A percentile compares a stretch with the other conserved stretches of the same genome.
phyloP scores from a whole-genome alignment of 92 coral and sea anemone genomes.

The Epizoanthus scotinus region DNA sequence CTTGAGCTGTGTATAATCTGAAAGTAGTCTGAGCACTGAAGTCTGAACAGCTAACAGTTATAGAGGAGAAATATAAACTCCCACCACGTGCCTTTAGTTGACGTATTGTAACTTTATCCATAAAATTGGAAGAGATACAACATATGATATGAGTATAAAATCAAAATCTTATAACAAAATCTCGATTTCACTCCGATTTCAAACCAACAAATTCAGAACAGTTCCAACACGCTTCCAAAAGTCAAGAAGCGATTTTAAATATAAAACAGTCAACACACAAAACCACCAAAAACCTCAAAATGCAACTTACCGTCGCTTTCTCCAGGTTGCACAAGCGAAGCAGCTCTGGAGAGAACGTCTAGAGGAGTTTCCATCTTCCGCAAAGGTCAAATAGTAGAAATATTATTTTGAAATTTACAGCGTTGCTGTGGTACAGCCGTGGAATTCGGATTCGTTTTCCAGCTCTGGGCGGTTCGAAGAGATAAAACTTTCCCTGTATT shows the following conservation, averaged over 20 bases:
- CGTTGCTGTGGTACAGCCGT: neutral
- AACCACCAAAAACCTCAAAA: neutral
- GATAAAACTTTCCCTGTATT: neutral
- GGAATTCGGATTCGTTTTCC: constrained; percentile 2
- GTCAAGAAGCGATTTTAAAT: neutral
- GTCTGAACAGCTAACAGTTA: constrained; percentile 11
- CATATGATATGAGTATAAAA: constrained; percentile 18
- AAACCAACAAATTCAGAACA: neutral
- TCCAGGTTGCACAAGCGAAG: constrained; percentile 90
- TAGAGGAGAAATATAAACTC: constrained; percentile 25
- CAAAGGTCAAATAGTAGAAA: constrained; percentile 10
- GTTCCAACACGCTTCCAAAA: constrained; percentile 30
- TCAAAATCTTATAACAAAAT: constrained; percentile 26
- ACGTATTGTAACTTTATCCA: constrained; percentile 44
- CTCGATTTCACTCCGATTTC: no score
- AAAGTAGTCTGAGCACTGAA: neutral
- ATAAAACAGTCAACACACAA: constrained; percentile 13
- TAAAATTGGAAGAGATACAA: neutral
- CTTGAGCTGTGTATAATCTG: constrained; percentile 6
- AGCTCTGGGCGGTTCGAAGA: constrained; percentile 34
- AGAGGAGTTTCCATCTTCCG: constrained; percentile 84
- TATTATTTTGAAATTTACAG: constrained; percentile 27
- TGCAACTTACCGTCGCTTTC: constrained; percentile 65
- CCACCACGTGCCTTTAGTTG: constrained; percentile 28
- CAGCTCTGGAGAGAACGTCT: constrained; percentile 98